Conservation (phyloP, 2,888 invertebrate genomes). For the Drosophila helvetica region DNA sequence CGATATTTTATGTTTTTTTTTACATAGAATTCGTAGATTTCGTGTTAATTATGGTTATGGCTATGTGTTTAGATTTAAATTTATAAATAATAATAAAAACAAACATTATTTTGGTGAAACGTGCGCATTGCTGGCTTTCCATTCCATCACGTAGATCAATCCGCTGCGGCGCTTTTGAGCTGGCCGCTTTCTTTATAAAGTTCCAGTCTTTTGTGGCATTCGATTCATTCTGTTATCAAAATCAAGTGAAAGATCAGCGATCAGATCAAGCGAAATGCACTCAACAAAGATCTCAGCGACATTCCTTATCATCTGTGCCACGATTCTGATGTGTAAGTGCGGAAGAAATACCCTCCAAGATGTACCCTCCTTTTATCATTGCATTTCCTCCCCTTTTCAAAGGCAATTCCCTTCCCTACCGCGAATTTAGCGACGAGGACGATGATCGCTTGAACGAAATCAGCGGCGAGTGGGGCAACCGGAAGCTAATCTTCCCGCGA, state of each 20-base stretch:
- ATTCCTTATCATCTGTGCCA: slow-evolving; percentile 40
- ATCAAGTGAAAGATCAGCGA: slow-evolving; percentile 11
- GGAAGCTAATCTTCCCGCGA: slow-evolving; percentile 42
- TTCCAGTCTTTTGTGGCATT: slow-evolving; percentile 15
- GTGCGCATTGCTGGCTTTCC: slow-evolving; percentile 56
- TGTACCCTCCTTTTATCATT: too few relatives aligned
- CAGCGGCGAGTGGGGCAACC: slow-evolving; percentile 42
- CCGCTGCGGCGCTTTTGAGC: slow-evolving; percentile 27
- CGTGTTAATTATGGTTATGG: slow-evolving; percentile 42
- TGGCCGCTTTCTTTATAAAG: slow-evolving; percentile 51
- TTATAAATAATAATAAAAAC: slow-evolving; percentile 40
- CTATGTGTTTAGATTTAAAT: slow-evolving; percentile 40
- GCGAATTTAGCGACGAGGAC: slow-evolving; percentile 51
- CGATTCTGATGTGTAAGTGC: slow-evolving; percentile 46
- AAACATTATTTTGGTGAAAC: slow-evolving; percentile 50
- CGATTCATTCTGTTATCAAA: slow-evolving; percentile 43
- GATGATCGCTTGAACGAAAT: slow-evolving; percentile 63
- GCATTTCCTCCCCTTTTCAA: background rate
- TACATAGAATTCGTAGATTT: slow-evolving; percentile 14
- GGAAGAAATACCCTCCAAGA: too few relatives aligned
- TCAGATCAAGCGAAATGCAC: slow-evolving; percentile 41
- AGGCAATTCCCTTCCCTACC: slow-evolving; percentile 41
- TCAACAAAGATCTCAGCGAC: slow-evolving; percentile 38
- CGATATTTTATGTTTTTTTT: background rate
- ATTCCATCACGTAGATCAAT: slow-evolving; percentile 67